phyloP scores from a whole-genome alignment of 1,140 invertebrate genomes.

The Drosophila ironensis region DNA sequence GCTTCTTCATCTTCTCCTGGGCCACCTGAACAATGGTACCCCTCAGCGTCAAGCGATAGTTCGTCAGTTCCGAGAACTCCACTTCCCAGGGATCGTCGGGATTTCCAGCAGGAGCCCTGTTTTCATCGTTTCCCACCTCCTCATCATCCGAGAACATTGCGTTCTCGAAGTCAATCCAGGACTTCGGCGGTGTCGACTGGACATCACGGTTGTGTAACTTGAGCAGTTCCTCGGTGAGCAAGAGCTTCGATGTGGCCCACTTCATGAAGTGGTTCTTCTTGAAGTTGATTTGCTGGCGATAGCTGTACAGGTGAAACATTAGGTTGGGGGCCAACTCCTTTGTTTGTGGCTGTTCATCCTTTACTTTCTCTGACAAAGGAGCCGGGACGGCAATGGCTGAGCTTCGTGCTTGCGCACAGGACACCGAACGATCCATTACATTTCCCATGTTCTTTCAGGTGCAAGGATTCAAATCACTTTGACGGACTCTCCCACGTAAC shows the following conservation, averaged over 20 bases:
- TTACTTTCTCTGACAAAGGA: neutral
- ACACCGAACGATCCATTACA: slow-evolving; percentile 34
- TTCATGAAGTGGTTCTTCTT: slow-evolving; percentile 62
- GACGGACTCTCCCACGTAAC: slow-evolving; percentile 40
- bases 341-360: neutral
- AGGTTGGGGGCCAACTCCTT: slow-evolving; percentile 18
- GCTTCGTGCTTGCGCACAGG: slow-evolving; percentile 17
- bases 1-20: slow-evolving; percentile 50
- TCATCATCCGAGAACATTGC: slow-evolving; percentile 42
- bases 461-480: slow-evolving; percentile 30
- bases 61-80: slow-evolving; percentile 37
- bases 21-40: slow-evolving; percentile 52
- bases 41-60: slow-evolving; percentile 42
- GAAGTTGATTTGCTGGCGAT: slow-evolving; percentile 53
- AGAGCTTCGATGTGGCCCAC: slow-evolving; percentile 62
- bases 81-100: neutral
- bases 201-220: slow-evolving; percentile 29
- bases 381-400: neutral
- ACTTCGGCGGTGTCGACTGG: slow-evolving; percentile 2
- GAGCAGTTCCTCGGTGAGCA: slow-evolving; percentile 66
- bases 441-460: slow-evolving; percentile 46
- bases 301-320: slow-evolving; percentile 48
- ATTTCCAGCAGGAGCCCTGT: slow-evolving; percentile 2
- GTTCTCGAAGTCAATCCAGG: slow-evolving; percentile 40
- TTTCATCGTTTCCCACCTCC: slow-evolving; percentile 45